Evolutionary conservation across 2,888 invertebrate genomes (phyloP).

Genomic region (Polietes domitor): DNA sequence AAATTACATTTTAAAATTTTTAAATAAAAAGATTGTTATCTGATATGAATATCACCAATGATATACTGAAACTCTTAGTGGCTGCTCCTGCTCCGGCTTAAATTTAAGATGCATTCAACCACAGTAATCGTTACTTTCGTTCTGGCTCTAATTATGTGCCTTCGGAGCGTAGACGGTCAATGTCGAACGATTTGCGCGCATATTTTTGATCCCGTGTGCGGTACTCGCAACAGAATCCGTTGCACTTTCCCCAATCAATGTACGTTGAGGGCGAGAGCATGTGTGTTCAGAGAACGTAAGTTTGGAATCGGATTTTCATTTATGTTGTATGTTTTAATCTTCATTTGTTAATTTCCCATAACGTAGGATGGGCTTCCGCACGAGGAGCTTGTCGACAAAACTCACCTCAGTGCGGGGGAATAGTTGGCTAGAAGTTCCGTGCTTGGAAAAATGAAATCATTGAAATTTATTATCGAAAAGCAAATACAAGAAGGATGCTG

Average conservation of each 20-base stretch:
- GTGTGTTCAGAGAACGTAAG: slow-evolving; percentile 32
- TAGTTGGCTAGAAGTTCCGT: too few species aligned
- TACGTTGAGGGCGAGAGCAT: neutral
- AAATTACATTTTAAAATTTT: too few species aligned
- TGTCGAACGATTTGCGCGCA: neutral
- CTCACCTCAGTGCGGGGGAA: neutral
- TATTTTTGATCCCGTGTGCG: slow-evolving; percentile 31
- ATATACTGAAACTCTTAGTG: too few species aligned
- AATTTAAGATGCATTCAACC: slow-evolving; percentile 8
- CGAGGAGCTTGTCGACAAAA: neutral
- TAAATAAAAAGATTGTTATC: too few species aligned
- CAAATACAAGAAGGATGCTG: too few species aligned
- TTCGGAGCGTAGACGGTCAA: neutral
- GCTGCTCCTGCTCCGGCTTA: too few species aligned
- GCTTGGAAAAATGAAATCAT: too few species aligned
- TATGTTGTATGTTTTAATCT: too few species aligned
- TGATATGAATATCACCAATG: too few species aligned
- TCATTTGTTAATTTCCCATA: too few species aligned
- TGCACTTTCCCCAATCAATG: slow-evolving; percentile 31
- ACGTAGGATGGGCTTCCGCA: neutral
- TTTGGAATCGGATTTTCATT: neutral
- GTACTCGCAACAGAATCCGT: neutral
- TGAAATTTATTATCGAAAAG: too few species aligned
- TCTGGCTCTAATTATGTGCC: slow-evolving; percentile 1
- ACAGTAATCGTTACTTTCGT: neutral